Base-by-base conservation (phyloP, 2,797 vertebrate genomes). In the Salmo trutta region DNA sequence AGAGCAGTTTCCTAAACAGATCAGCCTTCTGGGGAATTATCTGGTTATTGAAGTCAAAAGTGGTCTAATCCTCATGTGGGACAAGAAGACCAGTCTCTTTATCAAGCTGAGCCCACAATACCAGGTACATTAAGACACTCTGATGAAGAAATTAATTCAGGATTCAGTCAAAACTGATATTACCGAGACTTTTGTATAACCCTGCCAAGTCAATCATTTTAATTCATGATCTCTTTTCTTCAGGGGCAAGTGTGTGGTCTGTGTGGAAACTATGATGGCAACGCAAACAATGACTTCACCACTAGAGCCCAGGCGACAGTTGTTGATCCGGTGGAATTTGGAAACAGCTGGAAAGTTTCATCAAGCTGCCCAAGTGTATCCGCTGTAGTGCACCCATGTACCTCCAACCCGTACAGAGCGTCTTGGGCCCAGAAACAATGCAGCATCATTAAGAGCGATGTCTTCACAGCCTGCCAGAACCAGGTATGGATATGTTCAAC, bases 31-130 rank as follows among this genome's bases (percentile, higher is more conserved):
- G 95, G 97, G 98, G 24, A 90, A 94, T 85, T 98, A 96, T 88
- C 70, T 94, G 72, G 95, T 97, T 70, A 89, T 97, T 86, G 94
- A 94, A 0, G 91, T 95, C 3, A 84, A 88, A 4, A 51, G 56
- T 1, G 96, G 97, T 16, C 81, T 98, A n/a, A 89, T 94, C 76
- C 86, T 98, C n/a, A 93, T 95, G 90, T 99, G 98, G 98, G 97
- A 99, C 91, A 93, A 84, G 88, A 96, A 93, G 89, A 99, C 97
- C 52, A 96, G 94, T 80, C 91, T 98, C 75, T 96, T 95, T 84
- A 95, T 98, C 83, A 95, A 94, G 80, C 92, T 98, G 15, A 93
- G 85, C 71, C 93, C 95, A 0, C 51, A 86, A 17, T 96, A 94
- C 88, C 90, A 96, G 94, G 97, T 98, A 88, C 16, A 24, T 71